Evolutionary conservation across 2,797 vertebrate genomes (phyloP), one percentile per base, ranked within the genome.

Genomic region (Zenarchopterus dispar): DNA sequence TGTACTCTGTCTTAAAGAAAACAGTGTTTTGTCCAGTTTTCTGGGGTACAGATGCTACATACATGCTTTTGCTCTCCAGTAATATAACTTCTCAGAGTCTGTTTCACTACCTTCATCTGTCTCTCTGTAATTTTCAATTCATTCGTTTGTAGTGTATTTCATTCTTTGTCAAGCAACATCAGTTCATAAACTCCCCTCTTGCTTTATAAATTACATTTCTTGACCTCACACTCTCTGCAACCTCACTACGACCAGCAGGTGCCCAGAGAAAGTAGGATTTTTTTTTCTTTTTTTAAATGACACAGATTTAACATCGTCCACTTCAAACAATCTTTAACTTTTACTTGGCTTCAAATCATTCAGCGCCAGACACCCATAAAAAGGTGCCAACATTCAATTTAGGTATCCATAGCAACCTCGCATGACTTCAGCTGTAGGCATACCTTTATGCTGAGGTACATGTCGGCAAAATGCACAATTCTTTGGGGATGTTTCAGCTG

Each of bases 1-100:
- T 57, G 80, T 64, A 62, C 63, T 31, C 49, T 45, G 50, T 74
- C 68, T 84, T 79, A 71, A 77, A 70, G 67, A 28, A 81, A 70
- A 78, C 59, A 23, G 19, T 36, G 16, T 56, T 62, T 50, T 64
- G 67, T 55, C 28, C 11, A 15, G 33, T 18, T 43, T 39, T 75
- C 36, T 7, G 10, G 41, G 43, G 26, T 58, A 62, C 56, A 22
- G 22, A 47, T 41, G 49, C 63, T 24, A 39, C 16, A n/a, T n/a
- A n/a, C n/a, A n/a, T n/a, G n/a, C 13, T 65, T 42, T 42, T 48
- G 18, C 21, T 19, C 23, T 64, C 54, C 22, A 39, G 46, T 59
- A 67, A 62, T 0, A 47, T 22, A 45, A 31, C 31, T 8, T 26
- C 36, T 56, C 54, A 72, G 67, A 75, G 28, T 58, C 66, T 58